Evolutionary conservation across 1,140 invertebrate species (phyloP), one percentile per base, ranked within the genome.

Genomic region (Leucophenga varia): DNA sequence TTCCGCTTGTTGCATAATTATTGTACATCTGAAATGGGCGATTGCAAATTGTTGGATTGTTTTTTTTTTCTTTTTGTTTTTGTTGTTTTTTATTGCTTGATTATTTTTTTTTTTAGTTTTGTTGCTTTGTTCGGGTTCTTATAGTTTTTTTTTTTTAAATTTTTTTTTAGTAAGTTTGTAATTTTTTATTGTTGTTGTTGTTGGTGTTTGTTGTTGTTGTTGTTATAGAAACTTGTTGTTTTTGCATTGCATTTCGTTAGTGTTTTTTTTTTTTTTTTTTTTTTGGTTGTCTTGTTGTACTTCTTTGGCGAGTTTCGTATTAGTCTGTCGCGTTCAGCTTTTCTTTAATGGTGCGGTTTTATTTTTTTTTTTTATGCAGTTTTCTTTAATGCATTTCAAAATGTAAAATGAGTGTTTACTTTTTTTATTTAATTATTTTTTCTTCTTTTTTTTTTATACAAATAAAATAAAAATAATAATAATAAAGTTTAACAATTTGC

Each of bases 11-110:
- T 51, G 70, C 43, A 64, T 54, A 74, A 57, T 57, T 61, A 72
- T 72, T 69, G 61, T 74, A 74, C 72, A 74, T 74, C 72, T 74
- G 72, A 74, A 74, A 74, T 68, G 56, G 64, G 57, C 72, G 68
- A 74, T 74, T 72, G 54, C 64, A 68, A 68, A 65, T 54, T 49
- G 28, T 34, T 37, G 43, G 17, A 18, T 39, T 45, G 21, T 44
- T 40, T 42, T 17, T 49, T n/a, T 31, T 25, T 47, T 53, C 38
- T 44, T 19, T 41, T 21, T 37, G 14, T 49, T 40, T 47, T 30
- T 41, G n/a, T 51, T 20, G 28, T 47, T 28, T 21, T 30, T 43
- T 36, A 44, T 45, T 43, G 17, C 14, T 52, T 43, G 40, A 17
- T 43, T 38, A 28, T 3, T 17, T 17, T 14, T 42, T 50, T 38